Evolutionary conservation across 2,797 vertebrate genomes (phyloP), one percentile per base, ranked within the genome.

Genomic region (Premnoplex brunnescens): DNA sequence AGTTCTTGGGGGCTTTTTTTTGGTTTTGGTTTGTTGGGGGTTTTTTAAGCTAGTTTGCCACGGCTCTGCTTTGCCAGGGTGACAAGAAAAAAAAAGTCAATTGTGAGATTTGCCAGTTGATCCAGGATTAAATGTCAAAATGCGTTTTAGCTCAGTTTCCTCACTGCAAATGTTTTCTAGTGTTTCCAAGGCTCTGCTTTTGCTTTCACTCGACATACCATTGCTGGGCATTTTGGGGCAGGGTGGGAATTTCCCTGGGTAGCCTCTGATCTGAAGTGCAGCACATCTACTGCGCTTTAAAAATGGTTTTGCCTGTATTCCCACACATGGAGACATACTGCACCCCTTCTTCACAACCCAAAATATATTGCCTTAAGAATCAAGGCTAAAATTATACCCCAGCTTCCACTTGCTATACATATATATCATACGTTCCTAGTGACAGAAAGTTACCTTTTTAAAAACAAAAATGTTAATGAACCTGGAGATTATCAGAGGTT

Each of bases 111-210:
- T 83, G 28, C 60, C 83, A 62, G 19, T 68, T 91, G 93, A 93
- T 88, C 55, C 66, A 49, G 59, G 93, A 96, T 96, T 94, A 96
- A 95, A 91, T 86, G 92, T 94, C 96, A 93, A 92, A 74, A 96
- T 67, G 76, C 48, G 85, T 95, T 93, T 93, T 41, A 84, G 78
- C 51, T 85, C 76, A 4, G 48, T 82, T 91, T 77, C 77, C 68
- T 84, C 2, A 51, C 78, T 67, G 36, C 13, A 12, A 12, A 1
- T 51, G 73, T 80, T 85, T 77, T 37, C 85, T 49, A 28, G 12
- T 23, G 20, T 76, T 94, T 67, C 81, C 27, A 56, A 77, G 21
- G 20, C 81, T 80, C 34, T 1, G 10, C 72, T 94, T 89, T 76
- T 71, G 48, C 52, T 91, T 79, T 66, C 55, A 46, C 26, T 32